Evolutionary conservation across 2,888 invertebrate genomes (phyloP), one percentile per base, ranked within the genome.

Genomic region (Oxycera nigricornis): DNA sequence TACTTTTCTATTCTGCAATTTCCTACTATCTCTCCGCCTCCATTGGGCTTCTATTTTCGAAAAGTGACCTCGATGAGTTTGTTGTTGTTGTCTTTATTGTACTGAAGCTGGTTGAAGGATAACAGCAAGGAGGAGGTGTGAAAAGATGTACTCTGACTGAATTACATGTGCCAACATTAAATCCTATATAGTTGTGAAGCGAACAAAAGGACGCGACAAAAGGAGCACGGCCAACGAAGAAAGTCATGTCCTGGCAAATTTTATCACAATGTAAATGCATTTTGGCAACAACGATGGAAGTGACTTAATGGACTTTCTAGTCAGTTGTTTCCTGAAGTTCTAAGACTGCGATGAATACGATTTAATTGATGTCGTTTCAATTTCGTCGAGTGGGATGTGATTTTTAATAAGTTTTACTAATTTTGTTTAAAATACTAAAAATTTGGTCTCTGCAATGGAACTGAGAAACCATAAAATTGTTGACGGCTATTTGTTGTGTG

Each of bases 181-280:
- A 28, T 55, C 35, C 22, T 55, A 22, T 17, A 28, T 28, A 24
- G 14, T 59, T 59, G 22, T 26, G 24, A 11, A n/a, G 26, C 26
- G 14, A 22, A 7, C 1, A 59, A 59, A 6, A 9, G 28, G 28
- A 28, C 28, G 28, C 11, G 20, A 59, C 26, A 22, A 59, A 59
- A 28, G 28, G 22, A 9, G 6, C 4, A 26, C 2, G 55, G 20
- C 2, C n/a, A n/a, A n/a, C 3, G 11, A 35, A 35, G 6, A 35
- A 35, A 35, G 6, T 35, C 35, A 11, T 35, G 35, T 62, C 22
- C 35, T 35, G 62, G 62, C 35, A 31, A 62, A 62, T 35, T 26
- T 35, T 62, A 35, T 35, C 35, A 31, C 35, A 62, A 62, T 35
- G 35, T 62, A 28, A 62, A 62, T 62, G 62, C 62, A 62, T 62